phyloP scores from a whole-genome alignment of 2,888 invertebrate genomes.

The Brachypalpus laphriformis region DNA sequence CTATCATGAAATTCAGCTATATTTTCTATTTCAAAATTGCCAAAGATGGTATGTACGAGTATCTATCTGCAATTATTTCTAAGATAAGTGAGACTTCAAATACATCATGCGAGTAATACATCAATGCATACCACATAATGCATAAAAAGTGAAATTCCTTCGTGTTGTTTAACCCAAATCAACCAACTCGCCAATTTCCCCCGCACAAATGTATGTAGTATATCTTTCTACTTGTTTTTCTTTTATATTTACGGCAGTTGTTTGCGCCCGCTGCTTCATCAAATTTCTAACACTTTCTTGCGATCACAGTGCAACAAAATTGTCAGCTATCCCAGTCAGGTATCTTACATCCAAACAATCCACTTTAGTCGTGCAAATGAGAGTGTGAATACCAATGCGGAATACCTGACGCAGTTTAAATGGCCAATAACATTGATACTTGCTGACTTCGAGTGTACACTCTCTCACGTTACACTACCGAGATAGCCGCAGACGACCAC shows the following conservation, averaged over 20 bases:
- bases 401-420: slow-evolving; percentile 27
- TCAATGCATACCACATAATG: no score
- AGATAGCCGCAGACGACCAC: neutral
- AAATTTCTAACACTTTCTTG: slow-evolving; percentile 55
- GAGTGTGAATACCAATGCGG: slow-evolving; percentile 63
- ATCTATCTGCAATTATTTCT: no score
- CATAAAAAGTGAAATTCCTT: slow-evolving; percentile 18
- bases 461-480: neutral
- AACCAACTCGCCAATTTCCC: slow-evolving; percentile 12
- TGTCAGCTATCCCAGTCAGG: slow-evolving; percentile 8
- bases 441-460: neutral
- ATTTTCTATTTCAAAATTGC: no score
- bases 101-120: no score
- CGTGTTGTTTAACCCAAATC: neutral
- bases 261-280: neutral
- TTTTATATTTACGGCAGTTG: neutral
- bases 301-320: slow-evolving; percentile 10
- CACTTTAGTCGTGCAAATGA: slow-evolving; percentile 56
- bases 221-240: neutral
- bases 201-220: slow-evolving; percentile 2
- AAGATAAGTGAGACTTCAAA: no score
- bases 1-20: no score
- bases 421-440: slow-evolving; percentile 47
- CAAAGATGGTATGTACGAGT: no score
- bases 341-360: slow-evolving; percentile 30